These are phyloP conservation scores for Jaculus jaculus DNA, from an alignment of 2,113 vertebrate genomes.

Conservation along the genomic window DNA sequence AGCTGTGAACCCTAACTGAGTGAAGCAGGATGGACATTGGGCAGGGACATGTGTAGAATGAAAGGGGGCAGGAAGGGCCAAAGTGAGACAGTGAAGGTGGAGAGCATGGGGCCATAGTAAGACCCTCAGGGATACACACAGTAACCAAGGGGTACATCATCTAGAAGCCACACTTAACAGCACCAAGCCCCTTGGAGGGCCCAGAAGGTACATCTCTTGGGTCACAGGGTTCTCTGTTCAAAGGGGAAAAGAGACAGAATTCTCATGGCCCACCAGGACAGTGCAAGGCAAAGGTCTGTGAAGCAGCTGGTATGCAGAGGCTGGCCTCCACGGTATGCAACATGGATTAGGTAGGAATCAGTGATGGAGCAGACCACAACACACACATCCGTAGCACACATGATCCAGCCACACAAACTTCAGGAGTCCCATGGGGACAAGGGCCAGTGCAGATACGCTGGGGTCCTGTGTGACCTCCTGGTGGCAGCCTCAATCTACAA, in stretches of 20 bases:
- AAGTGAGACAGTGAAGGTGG: not conserved
- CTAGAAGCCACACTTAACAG: not conserved
- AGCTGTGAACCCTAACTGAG: not conserved
- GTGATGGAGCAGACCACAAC: not conserved
- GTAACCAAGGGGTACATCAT: no score
- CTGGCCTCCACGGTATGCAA: no score
- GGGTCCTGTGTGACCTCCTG: not conserved
- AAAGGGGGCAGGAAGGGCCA: not conserved
- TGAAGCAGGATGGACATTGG: no score
- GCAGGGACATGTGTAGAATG: not conserved
- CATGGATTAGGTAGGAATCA: not conserved
- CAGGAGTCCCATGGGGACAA: not conserved
- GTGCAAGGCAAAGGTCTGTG: not conserved
- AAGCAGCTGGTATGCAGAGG: no score
- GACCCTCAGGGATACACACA: not conserved
- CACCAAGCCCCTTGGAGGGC: not conserved
- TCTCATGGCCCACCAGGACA: no score
- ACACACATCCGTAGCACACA: not conserved
- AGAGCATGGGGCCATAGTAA: no score
- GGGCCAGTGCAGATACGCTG: not conserved
- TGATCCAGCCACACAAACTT: not conserved
- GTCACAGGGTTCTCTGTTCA: not conserved
- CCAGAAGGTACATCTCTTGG: no score
- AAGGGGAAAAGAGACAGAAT: not conserved
- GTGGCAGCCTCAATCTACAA: not conserved